Conservation (phyloP, 2,888 invertebrate genomes). For the Ormyrus nitidulus region DNA sequence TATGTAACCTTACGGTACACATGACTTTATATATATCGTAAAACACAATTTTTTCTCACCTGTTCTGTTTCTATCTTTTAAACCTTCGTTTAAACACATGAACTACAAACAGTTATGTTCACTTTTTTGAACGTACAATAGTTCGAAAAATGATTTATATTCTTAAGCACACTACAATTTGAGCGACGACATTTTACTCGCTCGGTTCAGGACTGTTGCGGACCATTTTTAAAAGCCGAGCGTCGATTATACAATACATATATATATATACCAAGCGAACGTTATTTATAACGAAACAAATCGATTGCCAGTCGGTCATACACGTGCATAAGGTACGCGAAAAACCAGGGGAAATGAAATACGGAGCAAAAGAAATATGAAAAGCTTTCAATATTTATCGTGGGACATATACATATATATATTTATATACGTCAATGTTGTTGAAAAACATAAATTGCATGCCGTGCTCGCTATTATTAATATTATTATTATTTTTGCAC, state of each 20-base stretch:
- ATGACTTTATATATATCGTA: neutral
- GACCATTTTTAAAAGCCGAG: conserved; percentile 69
- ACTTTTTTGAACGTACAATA: neutral
- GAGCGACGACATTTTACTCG: conserved; percentile 24
- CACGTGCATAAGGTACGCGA: neutral
- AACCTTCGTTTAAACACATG: too few species aligned
- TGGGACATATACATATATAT: conserved; percentile 9
- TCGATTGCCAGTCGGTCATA: neutral
- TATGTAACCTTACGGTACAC: neutral
- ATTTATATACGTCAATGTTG: conserved; percentile 30
- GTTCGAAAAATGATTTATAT: neutral
- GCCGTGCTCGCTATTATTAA: conserved; percentile 34
- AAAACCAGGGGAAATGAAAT: neutral
- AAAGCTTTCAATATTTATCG: neutral
- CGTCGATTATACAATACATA: conserved; percentile 35
- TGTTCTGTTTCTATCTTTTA: too few species aligned
- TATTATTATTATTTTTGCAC: conserved; percentile 38
- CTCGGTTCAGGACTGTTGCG: conserved; percentile 69
- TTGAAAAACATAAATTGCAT: conserved; percentile 43
- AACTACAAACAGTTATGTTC: neutral
- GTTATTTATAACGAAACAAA: neutral
- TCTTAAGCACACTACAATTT: conserved; percentile 12
- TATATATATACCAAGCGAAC: conserved; percentile 59
- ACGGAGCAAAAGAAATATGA: neutral
- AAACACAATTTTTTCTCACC: neutral